Evolutionary conservation across 2,113 vertebrate species (phyloP).

Genomic region (Cochlearius cochlearius): DNA sequence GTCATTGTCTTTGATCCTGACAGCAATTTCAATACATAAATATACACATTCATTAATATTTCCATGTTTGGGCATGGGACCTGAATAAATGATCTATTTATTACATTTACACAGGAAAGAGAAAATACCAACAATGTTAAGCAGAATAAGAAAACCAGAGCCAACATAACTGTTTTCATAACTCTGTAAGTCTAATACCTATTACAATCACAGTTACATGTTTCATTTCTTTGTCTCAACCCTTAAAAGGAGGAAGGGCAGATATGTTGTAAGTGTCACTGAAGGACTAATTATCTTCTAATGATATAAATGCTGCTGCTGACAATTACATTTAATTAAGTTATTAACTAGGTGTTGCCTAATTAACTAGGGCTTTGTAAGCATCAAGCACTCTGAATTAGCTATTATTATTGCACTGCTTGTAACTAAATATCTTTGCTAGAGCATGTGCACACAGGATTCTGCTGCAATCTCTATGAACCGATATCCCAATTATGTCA

Average conservation of each 20-base stretch:
- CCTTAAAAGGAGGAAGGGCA: background rate
- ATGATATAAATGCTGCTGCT: background rate
- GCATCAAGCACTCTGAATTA: background rate
- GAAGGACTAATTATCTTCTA: background rate
- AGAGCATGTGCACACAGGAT: background rate
- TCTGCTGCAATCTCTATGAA: background rate
- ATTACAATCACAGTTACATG: background rate
- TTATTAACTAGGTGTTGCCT: conserved; percentile 30
- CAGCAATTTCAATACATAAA: background rate
- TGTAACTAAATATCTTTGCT: background rate
- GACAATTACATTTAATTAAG: conserved; percentile 19
- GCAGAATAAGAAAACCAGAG: background rate
- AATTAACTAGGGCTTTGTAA: background rate
- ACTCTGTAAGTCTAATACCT: background rate
- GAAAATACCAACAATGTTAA: background rate
- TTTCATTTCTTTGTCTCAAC: background rate
- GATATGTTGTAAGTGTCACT: background rate
- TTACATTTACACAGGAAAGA: background rate
- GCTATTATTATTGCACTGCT: background rate
- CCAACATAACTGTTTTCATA: background rate
- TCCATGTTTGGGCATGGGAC: background rate
- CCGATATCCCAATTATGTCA: background rate
- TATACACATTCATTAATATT: background rate
- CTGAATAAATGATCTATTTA: background rate
- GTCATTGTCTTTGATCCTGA: background rate